phyloP scores from a whole-genome alignment of 37 sponge, comb jelly and placozoan genomes.

The Axinella damicornis region DNA sequence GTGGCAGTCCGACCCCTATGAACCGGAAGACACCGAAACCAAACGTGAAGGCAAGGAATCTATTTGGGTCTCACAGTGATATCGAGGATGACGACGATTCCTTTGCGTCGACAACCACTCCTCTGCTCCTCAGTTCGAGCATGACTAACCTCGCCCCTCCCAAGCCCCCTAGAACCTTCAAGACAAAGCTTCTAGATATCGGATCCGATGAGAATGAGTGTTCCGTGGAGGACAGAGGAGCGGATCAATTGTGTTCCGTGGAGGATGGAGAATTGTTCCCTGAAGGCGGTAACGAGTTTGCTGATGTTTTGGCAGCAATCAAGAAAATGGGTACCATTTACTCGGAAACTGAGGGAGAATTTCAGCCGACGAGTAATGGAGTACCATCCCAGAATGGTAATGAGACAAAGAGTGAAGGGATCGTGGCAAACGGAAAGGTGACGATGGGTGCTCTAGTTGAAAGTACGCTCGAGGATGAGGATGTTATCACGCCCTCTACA shows the following conservation, averaged over 20 bases:
- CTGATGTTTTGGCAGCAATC: conserved; percentile 46
- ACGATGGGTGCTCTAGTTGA: too few relatives aligned
- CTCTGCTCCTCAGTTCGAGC: conserved; percentile 25
- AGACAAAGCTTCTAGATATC: background rate
- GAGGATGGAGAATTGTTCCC: background rate
- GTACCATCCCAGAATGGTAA: background rate
- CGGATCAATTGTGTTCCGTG: background rate
- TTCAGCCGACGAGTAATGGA: conserved; percentile 7
- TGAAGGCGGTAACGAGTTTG: conserved; percentile 30
- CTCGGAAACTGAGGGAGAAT: background rate
- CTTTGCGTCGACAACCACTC: background rate
- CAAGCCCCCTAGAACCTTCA: conserved; percentile 67
- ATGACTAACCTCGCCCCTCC: conserved; percentile 7
- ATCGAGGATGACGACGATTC: conserved; percentile 20
- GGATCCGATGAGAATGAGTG: background rate
- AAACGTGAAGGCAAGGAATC: background rate
- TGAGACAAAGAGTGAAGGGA: background rate
- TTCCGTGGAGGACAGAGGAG: background rate
- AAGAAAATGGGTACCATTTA: conserved; percentile 31
- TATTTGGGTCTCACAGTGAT: conserved; percentile 35
- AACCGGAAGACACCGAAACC: background rate
- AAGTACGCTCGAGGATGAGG: too few relatives aligned
- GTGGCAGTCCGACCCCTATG: background rate
- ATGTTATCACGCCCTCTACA: too few relatives aligned
- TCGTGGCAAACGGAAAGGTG: too few relatives aligned